Evolutionary conservation across 2,113 vertebrate species (phyloP), one percentile per base, ranked within the genome.

Genomic region (Typhlomys cinereus): DNA sequence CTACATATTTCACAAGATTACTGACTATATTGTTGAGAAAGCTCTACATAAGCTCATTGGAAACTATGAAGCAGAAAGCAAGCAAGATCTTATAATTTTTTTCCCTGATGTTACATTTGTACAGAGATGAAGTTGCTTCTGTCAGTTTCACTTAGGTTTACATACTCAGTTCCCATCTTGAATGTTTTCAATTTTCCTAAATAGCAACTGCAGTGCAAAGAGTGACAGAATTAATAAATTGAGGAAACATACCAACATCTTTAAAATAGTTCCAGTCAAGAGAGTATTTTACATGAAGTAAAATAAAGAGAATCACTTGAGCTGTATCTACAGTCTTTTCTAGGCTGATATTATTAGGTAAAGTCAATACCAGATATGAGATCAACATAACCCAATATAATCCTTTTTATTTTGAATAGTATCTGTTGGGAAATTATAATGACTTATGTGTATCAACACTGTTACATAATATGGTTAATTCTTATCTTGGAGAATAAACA

Each of bases 111-210:
- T 73, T 80, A 41, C 44, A 73, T 94, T 69, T 64, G 15, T 93
- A 93, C 87, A 88, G 81, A 61, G 29, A 75, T 50, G 50, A 94
- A 36, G 44, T 25, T 74, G 46, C 73, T 73, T 76, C 76, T 93
- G 81, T 91, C 86, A 85, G 54, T 74, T 70, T 59, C 76, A 82
- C 73, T 89, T 36, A 85, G 81, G 50, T 94, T 94, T 74, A 85
- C 52, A 29, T 12, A 93, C n/a, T 61, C 89, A 7, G 52, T 57
- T 88, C 2, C 48, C 59, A 82, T 92, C 54, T 41, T 70, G 85
- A 93, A 79, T 78, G 29, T 95, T 96, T 96, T 93, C 70, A 85
- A 83, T 85, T 91, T 88, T 84, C 88, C 61, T 95, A 67, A 91
- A 36, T 59, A 64, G 39, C 88, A 92, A 48, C 71, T 74, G 48